Percentiles rank a stretch among this genome's conserved stretches.
Conservation (phyloP, 1,140 invertebrate species). For the Gonioctena quinquepunctata region DNA sequence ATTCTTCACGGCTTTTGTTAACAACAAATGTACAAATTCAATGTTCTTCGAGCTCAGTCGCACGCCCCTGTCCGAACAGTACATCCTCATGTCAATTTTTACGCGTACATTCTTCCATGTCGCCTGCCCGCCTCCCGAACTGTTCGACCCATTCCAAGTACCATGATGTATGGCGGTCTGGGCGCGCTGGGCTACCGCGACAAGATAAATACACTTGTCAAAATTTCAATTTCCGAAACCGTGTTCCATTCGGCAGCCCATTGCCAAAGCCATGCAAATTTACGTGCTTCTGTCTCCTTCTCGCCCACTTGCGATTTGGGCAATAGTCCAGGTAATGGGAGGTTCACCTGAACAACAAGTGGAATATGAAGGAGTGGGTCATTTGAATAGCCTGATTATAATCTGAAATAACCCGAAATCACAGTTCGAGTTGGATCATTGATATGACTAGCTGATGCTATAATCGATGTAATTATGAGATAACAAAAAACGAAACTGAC, state of each 20-base stretch:
- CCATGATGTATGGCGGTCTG: conserved; percentile 38
- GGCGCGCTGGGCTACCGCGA: conserved; percentile 34
- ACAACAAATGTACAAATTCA: too few species aligned
- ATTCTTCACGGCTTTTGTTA: too few species aligned
- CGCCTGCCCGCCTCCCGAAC: neutral
- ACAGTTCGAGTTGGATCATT: too few species aligned
- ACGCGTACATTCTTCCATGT: neutral
- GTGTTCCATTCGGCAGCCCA: conserved; percentile 24
- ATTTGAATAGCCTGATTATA: too few species aligned
- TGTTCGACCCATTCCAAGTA: conserved; percentile 13
- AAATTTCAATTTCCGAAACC: conserved; percentile 53
- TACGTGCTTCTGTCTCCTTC: conserved; percentile 21
- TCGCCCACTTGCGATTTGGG: neutral
- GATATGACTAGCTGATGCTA: too few species aligned
- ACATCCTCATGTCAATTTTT: neutral
- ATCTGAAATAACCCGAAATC: too few species aligned
- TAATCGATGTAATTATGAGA: too few species aligned
- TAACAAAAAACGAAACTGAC: too few species aligned
- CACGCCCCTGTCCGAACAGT: neutral
- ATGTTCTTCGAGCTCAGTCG: too few species aligned
- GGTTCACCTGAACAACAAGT: too few species aligned
- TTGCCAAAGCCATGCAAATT: conserved; percentile 40
- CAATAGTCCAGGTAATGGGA: neutral
- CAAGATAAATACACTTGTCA: conserved; percentile 54
- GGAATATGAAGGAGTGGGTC: too few species aligned